phyloP scores from a whole-genome alignment of 53 echinoderm and acorn worm species.

The Henricia sp. region DNA sequence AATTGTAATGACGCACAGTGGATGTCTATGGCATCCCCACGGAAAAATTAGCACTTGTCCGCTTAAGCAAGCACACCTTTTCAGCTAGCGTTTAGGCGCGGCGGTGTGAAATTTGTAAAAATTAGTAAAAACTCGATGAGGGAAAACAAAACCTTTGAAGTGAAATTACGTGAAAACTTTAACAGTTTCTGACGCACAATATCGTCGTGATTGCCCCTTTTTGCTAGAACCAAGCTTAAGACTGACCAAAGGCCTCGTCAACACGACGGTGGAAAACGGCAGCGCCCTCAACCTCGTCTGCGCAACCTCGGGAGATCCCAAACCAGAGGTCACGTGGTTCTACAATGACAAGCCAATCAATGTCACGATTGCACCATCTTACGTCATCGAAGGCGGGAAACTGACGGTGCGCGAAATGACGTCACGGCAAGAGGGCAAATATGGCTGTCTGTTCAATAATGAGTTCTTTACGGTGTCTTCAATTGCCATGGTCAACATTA shows the following conservation, averaged over 20 bases:
- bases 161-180: not conserved
- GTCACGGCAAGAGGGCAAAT: conserved; percentile 48
- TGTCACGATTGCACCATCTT: conserved; percentile 6
- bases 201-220: not conserved
- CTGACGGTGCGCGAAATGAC: conserved; percentile 29
- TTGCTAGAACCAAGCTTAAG: conserved; percentile 56
- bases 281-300: conserved; percentile 59
- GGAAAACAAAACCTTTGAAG: not conserved
- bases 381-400: conserved; percentile 53
- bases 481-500: conserved; percentile 47
- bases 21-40: too few species aligned
- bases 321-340: conserved; percentile 47
- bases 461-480: conserved; percentile 47
- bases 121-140: too few species aligned
- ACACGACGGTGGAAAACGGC: conserved; percentile 62
- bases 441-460: conserved; percentile 58
- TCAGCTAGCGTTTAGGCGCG: too few species aligned
- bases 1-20: too few species aligned
- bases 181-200: not conserved
- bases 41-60: too few species aligned
- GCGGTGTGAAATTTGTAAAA: too few species aligned
- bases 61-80: too few species aligned
- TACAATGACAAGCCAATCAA: conserved; percentile 47
- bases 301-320: conserved; percentile 67
- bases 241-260: conserved; percentile 49